phyloP scores from a whole-genome alignment of 2,888 invertebrate species.

The Plusia festucae region DNA sequence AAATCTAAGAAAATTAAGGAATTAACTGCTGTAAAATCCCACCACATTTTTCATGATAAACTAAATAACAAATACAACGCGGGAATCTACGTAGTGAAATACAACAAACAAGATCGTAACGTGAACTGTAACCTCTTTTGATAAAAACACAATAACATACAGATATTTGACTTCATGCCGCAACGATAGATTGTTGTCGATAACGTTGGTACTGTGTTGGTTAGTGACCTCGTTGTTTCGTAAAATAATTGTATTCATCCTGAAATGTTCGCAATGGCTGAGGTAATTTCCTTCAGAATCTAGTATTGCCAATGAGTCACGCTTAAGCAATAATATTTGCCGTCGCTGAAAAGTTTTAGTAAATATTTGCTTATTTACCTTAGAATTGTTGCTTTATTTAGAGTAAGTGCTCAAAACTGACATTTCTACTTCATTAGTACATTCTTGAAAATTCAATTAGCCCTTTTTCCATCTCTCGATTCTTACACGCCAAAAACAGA shows the following conservation, averaged over 20 bases:
- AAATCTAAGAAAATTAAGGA: no score
- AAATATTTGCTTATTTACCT: no score
- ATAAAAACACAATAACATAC: conserved; percentile 38
- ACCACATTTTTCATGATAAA: conserved; percentile 16
- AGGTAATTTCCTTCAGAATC: conserved; percentile 22
- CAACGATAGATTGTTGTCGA: conserved; percentile 15
- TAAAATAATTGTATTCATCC: conserved; percentile 38
- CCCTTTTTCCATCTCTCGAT: no score
- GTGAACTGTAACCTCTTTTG: conserved; percentile 43
- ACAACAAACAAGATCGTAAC: conserved; percentile 32
- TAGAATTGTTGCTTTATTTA: no score
- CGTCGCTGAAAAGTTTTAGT: background rate
- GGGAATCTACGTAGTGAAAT: conserved; percentile 12
- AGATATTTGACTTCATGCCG: conserved; percentile 37
- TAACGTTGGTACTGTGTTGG: conserved; percentile 17
- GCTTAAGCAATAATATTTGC: background rate
- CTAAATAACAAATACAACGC: background rate
- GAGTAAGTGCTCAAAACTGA: no score
- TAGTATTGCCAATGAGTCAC: background rate
- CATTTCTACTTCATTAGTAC: no score
- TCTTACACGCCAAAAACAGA: no score
- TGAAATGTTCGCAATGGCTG: conserved; percentile 21
- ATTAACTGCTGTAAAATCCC: background rate
- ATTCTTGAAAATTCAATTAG: no score
- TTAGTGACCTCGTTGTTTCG: conserved; percentile 37